These are phyloP conservation scores for Philopotamus ludificatus DNA, from an alignment of 1,140 invertebrate genomes.

Conservation along the genomic window DNA sequence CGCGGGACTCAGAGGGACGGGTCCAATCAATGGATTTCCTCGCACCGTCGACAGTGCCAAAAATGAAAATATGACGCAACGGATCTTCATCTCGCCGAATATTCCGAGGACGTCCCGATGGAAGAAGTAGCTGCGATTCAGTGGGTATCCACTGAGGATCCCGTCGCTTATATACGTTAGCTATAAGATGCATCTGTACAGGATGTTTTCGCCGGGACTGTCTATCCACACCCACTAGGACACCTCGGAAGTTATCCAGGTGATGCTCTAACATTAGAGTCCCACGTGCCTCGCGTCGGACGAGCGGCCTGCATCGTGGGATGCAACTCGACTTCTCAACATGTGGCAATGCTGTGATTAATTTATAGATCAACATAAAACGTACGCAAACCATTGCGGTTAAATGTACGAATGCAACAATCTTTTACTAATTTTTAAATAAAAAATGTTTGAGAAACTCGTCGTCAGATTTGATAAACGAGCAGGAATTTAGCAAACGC, in stretches of 20 bases:
- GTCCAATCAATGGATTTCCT: slow-evolving; percentile 10
- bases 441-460: neutral
- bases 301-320: slow-evolving; percentile 16
- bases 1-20: slow-evolving; percentile 2
- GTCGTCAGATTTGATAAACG: neutral
- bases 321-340: neutral
- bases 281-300: neutral
- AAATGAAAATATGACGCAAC: neutral
- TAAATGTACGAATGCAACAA: neutral
- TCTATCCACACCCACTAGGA: slow-evolving; percentile 5
- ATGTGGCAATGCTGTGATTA: too few relatives aligned
- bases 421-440: neutral
- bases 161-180: slow-evolving; percentile 6
- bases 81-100: too few relatives aligned
- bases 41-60: neutral
- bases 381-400: neutral
- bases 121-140: neutral
- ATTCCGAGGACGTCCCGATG: neutral
- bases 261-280: neutral
- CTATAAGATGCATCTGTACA: neutral
- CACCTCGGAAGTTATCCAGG: slow-evolving; percentile 9
- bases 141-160: neutral
- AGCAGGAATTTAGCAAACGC: neutral
- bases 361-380: too few relatives aligned
- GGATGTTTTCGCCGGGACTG: slow-evolving; percentile 4